These are phyloP conservation scores for Chinchilla lanigera DNA, from an alignment of 2,113 vertebrate species.

Conservation along the genomic window DNA sequence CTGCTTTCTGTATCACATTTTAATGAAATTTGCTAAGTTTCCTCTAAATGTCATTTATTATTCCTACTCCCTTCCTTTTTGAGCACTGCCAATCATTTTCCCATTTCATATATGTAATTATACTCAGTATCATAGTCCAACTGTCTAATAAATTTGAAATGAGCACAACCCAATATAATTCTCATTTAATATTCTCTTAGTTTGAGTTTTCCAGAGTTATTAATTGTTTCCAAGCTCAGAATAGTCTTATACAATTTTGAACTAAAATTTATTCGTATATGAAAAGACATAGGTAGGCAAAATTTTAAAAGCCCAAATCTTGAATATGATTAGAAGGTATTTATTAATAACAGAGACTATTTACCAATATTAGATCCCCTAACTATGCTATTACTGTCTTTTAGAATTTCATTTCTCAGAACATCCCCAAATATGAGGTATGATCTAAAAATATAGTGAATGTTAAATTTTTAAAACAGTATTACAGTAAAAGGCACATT, in stretches of 20 bases:
- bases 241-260: constrained; percentile 37
- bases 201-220: constrained; percentile 52
- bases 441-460: not conserved
- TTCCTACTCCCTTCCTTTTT: not conserved
- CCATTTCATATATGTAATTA: constrained; percentile 4
- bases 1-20: constrained; percentile 57
- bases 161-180: constrained; percentile 48
- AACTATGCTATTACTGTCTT: not conserved
- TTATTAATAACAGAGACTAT: not conserved
- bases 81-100: constrained; percentile 51
- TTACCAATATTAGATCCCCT: not conserved
- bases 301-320: constrained; percentile 8
- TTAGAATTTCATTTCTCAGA: constrained; percentile 32
- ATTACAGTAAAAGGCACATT: not conserved
- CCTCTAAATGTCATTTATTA: not conserved
- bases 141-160: constrained; percentile 67
- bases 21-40: constrained; percentile 51
- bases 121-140: constrained; percentile 19
- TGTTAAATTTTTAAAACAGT: not conserved
- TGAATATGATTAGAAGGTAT: not conserved
- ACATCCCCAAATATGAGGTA: not conserved
- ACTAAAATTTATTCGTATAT: not conserved
- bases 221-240: constrained; percentile 55
- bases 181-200: constrained; percentile 56
- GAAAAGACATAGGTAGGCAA: not conserved